These are phyloP conservation scores for Phymanthus crucifer DNA, from an alignment of 92 coral and sea anemone genomes.

Conservation along the genomic window DNA sequence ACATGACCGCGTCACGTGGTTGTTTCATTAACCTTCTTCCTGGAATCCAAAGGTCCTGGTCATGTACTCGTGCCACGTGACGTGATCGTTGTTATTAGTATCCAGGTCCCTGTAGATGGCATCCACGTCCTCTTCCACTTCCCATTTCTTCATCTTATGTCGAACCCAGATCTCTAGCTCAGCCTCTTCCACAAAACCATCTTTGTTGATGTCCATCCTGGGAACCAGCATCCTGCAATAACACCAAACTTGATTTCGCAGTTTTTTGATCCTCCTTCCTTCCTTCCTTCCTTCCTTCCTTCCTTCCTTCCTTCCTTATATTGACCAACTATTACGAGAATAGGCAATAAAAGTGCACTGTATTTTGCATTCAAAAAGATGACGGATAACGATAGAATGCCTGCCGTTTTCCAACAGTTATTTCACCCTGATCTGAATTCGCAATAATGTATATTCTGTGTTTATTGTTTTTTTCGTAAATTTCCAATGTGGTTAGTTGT, in stretches of 20 bases:
- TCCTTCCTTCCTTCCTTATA: neutral
- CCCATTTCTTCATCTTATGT: slow-evolving; percentile 93
- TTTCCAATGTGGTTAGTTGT: neutral
- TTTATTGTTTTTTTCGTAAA: neutral
- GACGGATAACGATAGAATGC: neutral
- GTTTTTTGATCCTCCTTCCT: neutral
- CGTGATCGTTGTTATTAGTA: slow-evolving; percentile 68
- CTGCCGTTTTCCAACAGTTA: neutral
- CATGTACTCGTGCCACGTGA: slow-evolving; percentile 93
- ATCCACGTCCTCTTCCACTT: slow-evolving; percentile 87
- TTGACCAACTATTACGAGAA: neutral
- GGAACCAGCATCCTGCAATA: slow-evolving; percentile 83
- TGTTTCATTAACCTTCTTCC: slow-evolving; percentile 61
- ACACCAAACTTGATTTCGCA: too few relatives aligned
- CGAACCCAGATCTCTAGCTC: slow-evolving; percentile 96
- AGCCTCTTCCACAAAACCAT: slow-evolving; percentile 87
- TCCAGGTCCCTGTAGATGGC: slow-evolving; percentile 90
- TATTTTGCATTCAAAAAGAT: neutral
- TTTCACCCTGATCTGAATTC: too few relatives aligned
- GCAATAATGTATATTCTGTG: too few relatives aligned
- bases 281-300: neutral
- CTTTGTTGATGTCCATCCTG: slow-evolving; percentile 89
- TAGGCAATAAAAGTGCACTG: too few relatives aligned
- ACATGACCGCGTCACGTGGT: neutral
- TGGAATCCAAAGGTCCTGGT: slow-evolving; percentile 80